phyloP scores from a whole-genome alignment of 2,113 vertebrate genomes.

The Pachyramphus minor region DNA sequence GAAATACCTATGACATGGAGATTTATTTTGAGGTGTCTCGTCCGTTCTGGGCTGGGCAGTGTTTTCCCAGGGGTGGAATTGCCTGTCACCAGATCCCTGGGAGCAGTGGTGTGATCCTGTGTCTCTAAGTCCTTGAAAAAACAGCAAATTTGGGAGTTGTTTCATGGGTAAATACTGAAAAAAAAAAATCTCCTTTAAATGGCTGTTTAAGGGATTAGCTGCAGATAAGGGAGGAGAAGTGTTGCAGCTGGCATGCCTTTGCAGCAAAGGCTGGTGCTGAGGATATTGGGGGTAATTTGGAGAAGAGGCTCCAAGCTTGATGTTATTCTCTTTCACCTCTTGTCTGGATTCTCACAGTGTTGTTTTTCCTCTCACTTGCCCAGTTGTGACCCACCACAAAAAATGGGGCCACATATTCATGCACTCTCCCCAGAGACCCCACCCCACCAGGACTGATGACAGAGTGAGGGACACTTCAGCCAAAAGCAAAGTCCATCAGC shows the following conservation, averaged over 20 bases:
- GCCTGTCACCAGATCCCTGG: background rate
- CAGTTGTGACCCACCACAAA: background rate
- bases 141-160: background rate
- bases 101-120: background rate
- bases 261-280: background rate
- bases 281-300: background rate
- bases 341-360: fast-evolving
- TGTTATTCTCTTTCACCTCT: background rate
- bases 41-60: background rate
- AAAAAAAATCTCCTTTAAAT: background rate
- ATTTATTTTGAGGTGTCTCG: constrained; percentile 16
- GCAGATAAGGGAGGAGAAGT: background rate
- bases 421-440: background rate
- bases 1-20: constrained; percentile 10
- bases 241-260: background rate
- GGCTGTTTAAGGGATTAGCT: background rate
- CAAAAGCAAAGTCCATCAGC: background rate
- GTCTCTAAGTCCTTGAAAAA: constrained; percentile 1
- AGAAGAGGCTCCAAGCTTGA: background rate
- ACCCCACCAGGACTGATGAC: background rate
- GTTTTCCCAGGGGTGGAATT: constrained; percentile 30
- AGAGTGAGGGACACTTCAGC: background rate
- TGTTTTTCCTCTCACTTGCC: background rate
- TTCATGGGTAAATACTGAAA: background rate
- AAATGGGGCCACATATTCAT: background rate